Base-by-base conservation (phyloP, 1,140 invertebrate species). In the Drosophila suzukii region DNA sequence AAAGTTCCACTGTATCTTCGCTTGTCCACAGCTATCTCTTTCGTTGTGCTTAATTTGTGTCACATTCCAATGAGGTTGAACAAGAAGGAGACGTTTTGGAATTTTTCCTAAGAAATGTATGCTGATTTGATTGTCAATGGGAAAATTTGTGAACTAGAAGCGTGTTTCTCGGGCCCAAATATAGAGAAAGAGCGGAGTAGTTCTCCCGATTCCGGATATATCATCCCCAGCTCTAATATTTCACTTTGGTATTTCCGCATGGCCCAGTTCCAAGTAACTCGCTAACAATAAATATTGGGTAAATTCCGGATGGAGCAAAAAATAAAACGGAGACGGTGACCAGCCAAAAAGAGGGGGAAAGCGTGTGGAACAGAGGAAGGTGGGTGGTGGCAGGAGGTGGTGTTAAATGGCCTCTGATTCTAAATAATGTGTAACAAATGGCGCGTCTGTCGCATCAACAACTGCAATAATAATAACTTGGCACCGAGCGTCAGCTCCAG, bases 391-490 rank as follows among this genome's bases (percentile, higher is more conserved):
- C 27, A 41, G 50, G 24, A 55, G 56, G 56, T 50, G 30, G 57
- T 58, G 46, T 43, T 66, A 67, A 50, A 61, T 61, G 63, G 44
- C 63, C 44, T 30, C 57, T 67, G 66, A 34, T 70, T 62, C 67
- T 76, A 80, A 88, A 88, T 88, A 82, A 88, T 88, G 83, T 88
- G 83, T 88, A 88, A 88, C 83, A 88, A 88, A 88, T 88, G 83
- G 78, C 65, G 78, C 83, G 66, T 82, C 78, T 88, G 75, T 82
- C 66, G 63, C 81, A 80, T 72, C 66, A 75, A 78, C 80, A 83
- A 75, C 61, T 61, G 57, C 75, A 83, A 86, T 79, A 84, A 85
- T 84, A 84, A 84, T 84, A 84, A 78, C 68, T 81, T 81, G 68
- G 74, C 68, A 70, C 67, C 75, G 38, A 46, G 39, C 36, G 58